These are phyloP conservation scores for Melolontha melolontha DNA, from an alignment of 2,888 invertebrate species.

Conservation along the genomic window DNA sequence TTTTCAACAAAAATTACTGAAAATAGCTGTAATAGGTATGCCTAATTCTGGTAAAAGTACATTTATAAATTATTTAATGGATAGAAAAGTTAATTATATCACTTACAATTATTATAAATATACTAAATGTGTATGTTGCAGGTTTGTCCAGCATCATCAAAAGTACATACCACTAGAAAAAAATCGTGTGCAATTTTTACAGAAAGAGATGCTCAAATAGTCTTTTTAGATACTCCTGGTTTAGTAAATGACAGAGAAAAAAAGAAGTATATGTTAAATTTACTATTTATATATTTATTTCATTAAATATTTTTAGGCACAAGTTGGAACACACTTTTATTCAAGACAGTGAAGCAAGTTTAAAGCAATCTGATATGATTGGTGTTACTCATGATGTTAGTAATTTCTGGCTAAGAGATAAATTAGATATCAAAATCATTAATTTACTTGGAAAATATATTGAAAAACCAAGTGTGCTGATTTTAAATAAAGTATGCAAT, in stretches of 20 bases:
- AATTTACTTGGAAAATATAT: conserved; percentile 75
- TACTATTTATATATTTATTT: conserved; percentile 36
- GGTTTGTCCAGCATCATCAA: conserved; percentile 91
- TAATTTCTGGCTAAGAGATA: conserved; percentile 75
- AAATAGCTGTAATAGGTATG: conserved; percentile 89
- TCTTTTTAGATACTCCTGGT: conserved; percentile 95
- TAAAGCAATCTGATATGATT: conserved; percentile 81
- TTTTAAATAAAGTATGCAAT: conserved; percentile 86
- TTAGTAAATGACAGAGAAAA: conserved; percentile 78
- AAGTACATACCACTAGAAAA: conserved; percentile 90
- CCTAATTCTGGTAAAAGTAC: conserved; percentile 98
- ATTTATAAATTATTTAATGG: conserved; percentile 86
- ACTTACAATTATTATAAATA: conserved; percentile 20
- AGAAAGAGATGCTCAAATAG: conserved; percentile 84
- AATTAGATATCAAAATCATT: conserved; percentile 77
- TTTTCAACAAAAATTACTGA: conserved; percentile 65
- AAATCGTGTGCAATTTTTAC: conserved; percentile 80
- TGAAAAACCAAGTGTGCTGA: conserved; percentile 76
- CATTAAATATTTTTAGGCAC: conserved; percentile 63
- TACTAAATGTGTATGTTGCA: conserved; percentile 62
- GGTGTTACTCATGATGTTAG: conserved; percentile 90
- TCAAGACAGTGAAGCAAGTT: conserved; percentile 71
- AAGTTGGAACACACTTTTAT: conserved; percentile 71
- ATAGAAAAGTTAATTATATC: conserved; percentile 74
- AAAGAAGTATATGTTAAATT: conserved; percentile 69